These are phyloP conservation scores for Conus ventricosus DNA, from an alignment of 1,140 invertebrate genomes.

Conservation along the genomic window DNA sequence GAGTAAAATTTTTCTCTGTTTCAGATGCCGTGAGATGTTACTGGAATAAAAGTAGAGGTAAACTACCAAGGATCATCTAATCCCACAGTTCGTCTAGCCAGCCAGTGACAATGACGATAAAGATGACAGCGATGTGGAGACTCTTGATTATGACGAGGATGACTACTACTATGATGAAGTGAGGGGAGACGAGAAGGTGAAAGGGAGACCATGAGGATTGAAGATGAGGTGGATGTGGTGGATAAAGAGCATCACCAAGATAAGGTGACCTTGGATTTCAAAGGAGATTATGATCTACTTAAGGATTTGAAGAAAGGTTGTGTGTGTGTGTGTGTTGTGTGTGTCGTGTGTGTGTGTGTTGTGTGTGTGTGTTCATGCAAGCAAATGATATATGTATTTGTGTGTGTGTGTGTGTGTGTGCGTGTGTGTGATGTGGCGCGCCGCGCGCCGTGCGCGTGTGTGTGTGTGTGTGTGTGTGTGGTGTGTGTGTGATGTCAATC, in stretches of 20 bases:
- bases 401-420: neutral
- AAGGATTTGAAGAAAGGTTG: neutral
- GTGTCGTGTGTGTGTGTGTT: neutral
- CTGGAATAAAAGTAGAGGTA: too few species aligned
- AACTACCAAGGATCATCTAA: neutral
- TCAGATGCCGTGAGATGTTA: neutral
- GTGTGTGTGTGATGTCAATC: too few species aligned
- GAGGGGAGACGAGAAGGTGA: slow-evolving; percentile 5
- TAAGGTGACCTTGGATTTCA: neutral
- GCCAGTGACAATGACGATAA: neutral
- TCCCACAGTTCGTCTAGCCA: neutral
- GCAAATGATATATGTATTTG: neutral
- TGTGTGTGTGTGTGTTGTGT: neutral
- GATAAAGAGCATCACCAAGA: slow-evolving; percentile 20
- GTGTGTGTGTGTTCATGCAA: neutral
- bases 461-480: too few species aligned
- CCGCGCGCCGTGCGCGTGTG: too few species aligned
- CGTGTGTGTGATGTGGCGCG: too few species aligned
- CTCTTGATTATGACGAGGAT: neutral
- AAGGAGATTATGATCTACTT: slow-evolving; percentile 16
- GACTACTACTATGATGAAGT: slow-evolving; percentile 21
- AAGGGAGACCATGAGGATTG: neutral
- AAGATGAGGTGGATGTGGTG: slow-evolving; percentile 14
- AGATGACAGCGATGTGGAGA: neutral
- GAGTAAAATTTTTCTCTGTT: neutral